Evolutionary conservation across 2,888 invertebrate genomes (phyloP), one percentile per base, ranked within the genome.

Genomic region (Cerceris ruficornis): DNA sequence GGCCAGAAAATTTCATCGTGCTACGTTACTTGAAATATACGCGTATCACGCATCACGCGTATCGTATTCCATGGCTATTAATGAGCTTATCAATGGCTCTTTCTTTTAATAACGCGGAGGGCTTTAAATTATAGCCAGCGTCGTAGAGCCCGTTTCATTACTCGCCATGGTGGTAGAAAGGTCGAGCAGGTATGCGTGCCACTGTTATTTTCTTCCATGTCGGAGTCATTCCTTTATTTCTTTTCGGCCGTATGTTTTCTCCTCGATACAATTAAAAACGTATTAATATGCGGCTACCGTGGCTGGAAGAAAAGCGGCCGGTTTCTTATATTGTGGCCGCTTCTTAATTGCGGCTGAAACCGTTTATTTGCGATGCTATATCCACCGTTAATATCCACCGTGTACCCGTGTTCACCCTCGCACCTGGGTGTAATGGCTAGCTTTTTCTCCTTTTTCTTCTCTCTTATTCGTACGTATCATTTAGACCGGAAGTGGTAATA

Each of bases 241-340:
- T 54, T 54, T 58, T 9, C 54, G 75, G 76, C 87, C 87, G 87
- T 86, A 84, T 87, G 85, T 86, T 83, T 89, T 87, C 84, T 85
- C 88, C 86, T 82, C 80, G 81, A 73, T 79, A 86, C 88, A 89
- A 90, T 90, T 90, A 90, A 88, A 89, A 89, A 82, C 87, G 85
- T 86, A 89, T 89, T 88, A 89, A 89, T 87, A 86, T 75, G 79
- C 79, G 81, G 73, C 82, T 84, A 71, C 70, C 80, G 60, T 66
- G 62, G 81, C 52, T 42, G 28, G 69, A 52, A 49, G 60, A 41
- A 60, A 73, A 76, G 81, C 72, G 82, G 80, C 80, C 81, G 84
- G 81, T 84, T 87, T 84, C 86, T 87, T 83, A 83, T 88, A 85
- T 84, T 88, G 11, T 83, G 81, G 28, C 28, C 2, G 28, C 67